Conservation (phyloP, 2,888 invertebrate species). For the Anthrax anthrax region DNA sequence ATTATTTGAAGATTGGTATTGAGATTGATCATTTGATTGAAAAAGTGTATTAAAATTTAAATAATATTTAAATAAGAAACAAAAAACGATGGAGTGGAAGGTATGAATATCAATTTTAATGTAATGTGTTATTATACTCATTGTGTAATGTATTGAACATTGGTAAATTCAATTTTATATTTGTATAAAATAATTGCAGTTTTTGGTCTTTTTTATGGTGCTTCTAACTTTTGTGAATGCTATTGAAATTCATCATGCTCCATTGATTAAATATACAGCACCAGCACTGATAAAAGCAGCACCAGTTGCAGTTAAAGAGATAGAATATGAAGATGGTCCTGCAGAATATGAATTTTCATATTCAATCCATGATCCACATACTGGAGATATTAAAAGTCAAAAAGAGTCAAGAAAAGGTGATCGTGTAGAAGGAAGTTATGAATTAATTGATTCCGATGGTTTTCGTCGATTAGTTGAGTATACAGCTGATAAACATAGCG, state of each 20-base stretch:
- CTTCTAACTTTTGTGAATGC: neutral
- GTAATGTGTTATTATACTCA: no score
- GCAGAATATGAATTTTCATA: slow-evolving; percentile 37
- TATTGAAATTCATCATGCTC: slow-evolving; percentile 4
- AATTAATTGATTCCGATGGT: slow-evolving; percentile 39
- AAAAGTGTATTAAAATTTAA: neutral
- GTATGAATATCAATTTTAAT: neutral
- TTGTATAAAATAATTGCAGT: neutral
- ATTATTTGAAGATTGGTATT: slow-evolving; percentile 2
- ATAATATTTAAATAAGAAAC: no score
- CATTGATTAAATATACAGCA: slow-evolving; percentile 1
- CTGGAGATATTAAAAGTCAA: slow-evolving; percentile 40
- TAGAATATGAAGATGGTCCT: slow-evolving; percentile 29
- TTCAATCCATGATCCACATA: slow-evolving; percentile 36
- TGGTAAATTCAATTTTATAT: neutral
- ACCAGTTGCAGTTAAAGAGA: neutral
- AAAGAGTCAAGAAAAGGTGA: slow-evolving; percentile 39
- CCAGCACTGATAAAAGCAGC: slow-evolving; percentile 1
- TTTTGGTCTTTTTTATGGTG: neutral
- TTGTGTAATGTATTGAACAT: no score
- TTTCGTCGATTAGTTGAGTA: slow-evolving; percentile 39
- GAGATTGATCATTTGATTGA: neutral
- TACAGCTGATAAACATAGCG: slow-evolving; percentile 37
- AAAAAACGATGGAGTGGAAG: slow-evolving; percentile 3
- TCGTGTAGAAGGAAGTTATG: slow-evolving; percentile 38